phyloP scores from a whole-genome alignment of 2,797 vertebrate genomes.

The Hipposideros larvatus region DNA sequence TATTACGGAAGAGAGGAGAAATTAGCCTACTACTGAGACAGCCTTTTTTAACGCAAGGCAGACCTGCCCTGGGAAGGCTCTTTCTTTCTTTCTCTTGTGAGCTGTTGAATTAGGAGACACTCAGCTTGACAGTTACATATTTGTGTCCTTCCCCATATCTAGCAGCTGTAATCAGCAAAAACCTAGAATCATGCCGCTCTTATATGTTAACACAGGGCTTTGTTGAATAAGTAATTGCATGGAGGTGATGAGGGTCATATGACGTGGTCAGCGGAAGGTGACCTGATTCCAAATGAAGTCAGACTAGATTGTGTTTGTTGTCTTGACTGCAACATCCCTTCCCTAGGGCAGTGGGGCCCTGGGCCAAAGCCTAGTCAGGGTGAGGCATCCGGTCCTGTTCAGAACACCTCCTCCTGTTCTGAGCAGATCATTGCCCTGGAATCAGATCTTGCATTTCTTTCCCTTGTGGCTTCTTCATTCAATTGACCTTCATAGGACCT shows the following conservation, averaged over 20 bases:
- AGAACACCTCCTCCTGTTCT: background rate
- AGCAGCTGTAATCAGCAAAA: background rate
- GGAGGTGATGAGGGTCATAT: background rate
- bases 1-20: background rate
- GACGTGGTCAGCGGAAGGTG: background rate
- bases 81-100: background rate
- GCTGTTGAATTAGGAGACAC: background rate
- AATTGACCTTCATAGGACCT: background rate
- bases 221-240: background rate
- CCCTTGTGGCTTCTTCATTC: background rate
- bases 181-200: background rate
- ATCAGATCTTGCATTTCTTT: background rate
- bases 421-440: background rate
- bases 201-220: background rate
- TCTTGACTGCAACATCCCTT: background rate
- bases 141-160: background rate
- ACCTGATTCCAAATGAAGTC: background rate
- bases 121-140: background rate
- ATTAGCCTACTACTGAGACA: background rate
- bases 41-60: background rate
- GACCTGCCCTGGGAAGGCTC: background rate
- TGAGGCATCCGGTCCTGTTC: background rate
- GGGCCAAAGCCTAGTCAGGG: background rate
- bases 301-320: background rate
- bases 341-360: background rate